Percentiles rank a stretch among this genome's conserved stretches.
phyloP scores from a whole-genome alignment of 2,113 vertebrate species.

The Anser brachyrhynchus region DNA sequence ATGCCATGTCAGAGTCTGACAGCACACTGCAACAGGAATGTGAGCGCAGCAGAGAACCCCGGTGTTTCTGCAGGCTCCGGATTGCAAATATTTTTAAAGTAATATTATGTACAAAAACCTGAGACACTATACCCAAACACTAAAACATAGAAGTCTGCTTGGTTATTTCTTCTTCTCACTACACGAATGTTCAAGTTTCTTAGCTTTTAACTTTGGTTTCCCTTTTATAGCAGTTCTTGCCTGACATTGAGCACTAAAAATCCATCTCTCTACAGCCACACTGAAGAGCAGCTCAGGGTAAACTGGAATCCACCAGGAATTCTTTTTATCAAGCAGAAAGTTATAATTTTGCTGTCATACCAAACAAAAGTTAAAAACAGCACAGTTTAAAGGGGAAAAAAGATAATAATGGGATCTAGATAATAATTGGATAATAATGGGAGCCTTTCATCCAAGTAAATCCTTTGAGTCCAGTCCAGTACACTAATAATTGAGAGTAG shows the following conservation, averaged over 20 bases:
- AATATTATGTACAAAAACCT: not conserved
- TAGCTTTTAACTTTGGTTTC: not conserved
- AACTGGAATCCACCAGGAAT: not conserved
- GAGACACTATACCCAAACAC: not conserved
- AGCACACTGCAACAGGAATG: slow-evolving; percentile 20
- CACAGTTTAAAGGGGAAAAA: not conserved
- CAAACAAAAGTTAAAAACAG: not conserved
- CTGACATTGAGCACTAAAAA: not conserved
- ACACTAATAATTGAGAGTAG: not conserved
- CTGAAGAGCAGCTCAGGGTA: not conserved
- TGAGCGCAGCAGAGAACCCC: not conserved
- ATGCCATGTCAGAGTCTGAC: slow-evolving; percentile 35
- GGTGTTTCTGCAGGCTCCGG: not conserved
- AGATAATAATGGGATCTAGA: not conserved
- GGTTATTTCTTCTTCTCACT: not conserved
- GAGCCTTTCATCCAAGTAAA: not conserved
- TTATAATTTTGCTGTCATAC: not conserved
- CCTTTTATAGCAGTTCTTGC: not conserved
- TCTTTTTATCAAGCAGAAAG: not conserved
- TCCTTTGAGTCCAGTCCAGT: slow-evolving; percentile 3
- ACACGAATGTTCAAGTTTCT: not conserved
- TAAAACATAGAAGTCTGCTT: fast-evolving
- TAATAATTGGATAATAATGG: not conserved
- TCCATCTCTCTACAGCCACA: not conserved
- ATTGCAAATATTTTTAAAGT: not conserved